Base-by-base conservation (phyloP, 2,888 invertebrate species). In the Drosophila niveifrons region DNA sequence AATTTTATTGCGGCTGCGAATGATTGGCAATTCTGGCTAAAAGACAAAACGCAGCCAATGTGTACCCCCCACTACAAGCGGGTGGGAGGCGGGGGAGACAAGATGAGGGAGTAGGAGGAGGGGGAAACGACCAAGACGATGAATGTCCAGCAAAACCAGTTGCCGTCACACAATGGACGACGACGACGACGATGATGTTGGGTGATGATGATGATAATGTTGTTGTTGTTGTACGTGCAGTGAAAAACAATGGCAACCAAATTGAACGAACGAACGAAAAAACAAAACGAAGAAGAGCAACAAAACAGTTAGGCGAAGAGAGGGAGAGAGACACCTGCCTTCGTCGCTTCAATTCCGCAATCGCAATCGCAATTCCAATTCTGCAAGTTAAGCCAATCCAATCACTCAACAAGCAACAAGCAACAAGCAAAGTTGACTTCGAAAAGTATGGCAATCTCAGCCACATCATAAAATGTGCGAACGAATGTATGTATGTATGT, bases 1-100 rank as follows among this genome's bases (percentile, higher is more conserved):
- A 89, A 88, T 80, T 90, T 88, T 90, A 89, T 89, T 89, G 89
- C 78, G 82, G 82, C 77, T 89, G 83, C 83, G 76, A 89, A 86
- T 87, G 77, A 87, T 90, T 88, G 87, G 89, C 84, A 84, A 89
- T 82, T 90, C 84, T 86, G 81, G 88, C 81, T 80, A 83, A 89
- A 83, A 88, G 81, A 86, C 78, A 83, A 83, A 86, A 86, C 77
- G 68, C 79, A 69, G 79, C 57, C 75, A 41, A 53, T 72, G 72
- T 17, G 71, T n/a, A n/a, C n/a, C n/a, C n/a, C n/a, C n/a, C n/a
- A n/a, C n/a, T n/a, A n/a, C n/a, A n/a, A n/a, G 18, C 29, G 55
- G 17, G 59, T 41, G 44, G 34, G 56, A 50, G 6, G 52, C 17
- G 52, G 50, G 47, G 23, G 55, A 31, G 17, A 13, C n/a, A n/a